phyloP scores from a whole-genome alignment of 2,888 invertebrate genomes.

The Epinotia demarniana region DNA sequence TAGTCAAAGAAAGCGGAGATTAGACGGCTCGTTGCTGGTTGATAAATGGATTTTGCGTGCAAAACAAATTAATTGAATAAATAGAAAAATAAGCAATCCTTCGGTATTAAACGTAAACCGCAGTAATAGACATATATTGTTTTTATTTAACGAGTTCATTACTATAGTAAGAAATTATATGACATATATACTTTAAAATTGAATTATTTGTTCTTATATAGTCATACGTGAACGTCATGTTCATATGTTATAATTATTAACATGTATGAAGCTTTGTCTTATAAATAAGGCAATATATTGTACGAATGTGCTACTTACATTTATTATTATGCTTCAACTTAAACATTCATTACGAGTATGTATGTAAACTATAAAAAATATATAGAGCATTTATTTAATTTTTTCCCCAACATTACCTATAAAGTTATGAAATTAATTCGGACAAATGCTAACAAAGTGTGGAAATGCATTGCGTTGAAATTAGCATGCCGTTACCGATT shows the following conservation, averaged over 20 bases:
- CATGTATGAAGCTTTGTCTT: too few species aligned
- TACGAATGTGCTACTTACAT: too few species aligned
- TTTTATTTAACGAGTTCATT: neutral
- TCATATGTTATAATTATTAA: too few species aligned
- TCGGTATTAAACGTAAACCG: neutral
- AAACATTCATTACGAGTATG: too few species aligned
- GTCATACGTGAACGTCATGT: too few species aligned
- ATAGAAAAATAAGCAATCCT: constrained; percentile 23
- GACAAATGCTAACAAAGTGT: constrained; percentile 55
- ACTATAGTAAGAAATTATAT: neutral
- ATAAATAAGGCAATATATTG: too few species aligned
- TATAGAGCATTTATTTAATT: neutral
- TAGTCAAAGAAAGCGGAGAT: constrained; percentile 64
- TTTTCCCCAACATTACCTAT: constrained; percentile 32
- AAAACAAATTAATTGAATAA: constrained; percentile 39
- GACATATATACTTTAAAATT: neutral
- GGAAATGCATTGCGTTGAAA: constrained; percentile 66
- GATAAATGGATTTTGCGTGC: constrained; percentile 53
- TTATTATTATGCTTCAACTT: too few species aligned
- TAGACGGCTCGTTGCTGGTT: constrained; percentile 52
- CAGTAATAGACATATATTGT: too few species aligned
- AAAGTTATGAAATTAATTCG: constrained; percentile 53
- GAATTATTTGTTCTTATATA: neutral
- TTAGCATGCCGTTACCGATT: constrained; percentile 76
- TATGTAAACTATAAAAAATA: neutral